Evolutionary conservation across 2,113 vertebrate genomes (phyloP), one percentile per base, ranked within the genome.

Genomic region (Drymodes brunneopygia): DNA sequence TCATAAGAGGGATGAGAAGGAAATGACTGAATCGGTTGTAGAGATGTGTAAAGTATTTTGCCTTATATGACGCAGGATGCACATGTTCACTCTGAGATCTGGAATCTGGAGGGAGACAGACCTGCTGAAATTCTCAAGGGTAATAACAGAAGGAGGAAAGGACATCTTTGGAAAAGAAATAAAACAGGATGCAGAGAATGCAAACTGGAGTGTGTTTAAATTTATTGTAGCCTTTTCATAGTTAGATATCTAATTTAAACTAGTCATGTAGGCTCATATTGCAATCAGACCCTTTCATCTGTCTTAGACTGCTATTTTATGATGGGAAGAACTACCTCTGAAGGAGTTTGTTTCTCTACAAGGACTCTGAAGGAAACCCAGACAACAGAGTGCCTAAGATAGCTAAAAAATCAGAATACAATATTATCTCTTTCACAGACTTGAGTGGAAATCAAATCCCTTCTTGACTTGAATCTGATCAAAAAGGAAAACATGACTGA

Each of bases 1-100:
- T 94, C 94, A 90, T 80, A 90, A 88, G 96, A 96, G 72, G 86
- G 86, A 90, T 24, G 1, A 94, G 92, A 96, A 96, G 96, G 95
- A 97, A 97, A 92, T 97, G 90, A 93, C 88, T 83, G 88, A 70
- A 96, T 81, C 8, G 8, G 75, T 73, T 77, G 72, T 73, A 93
- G 92, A 83, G 70, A 74, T 10, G 54, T 88, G 72, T 70, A 80
- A 90, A 92, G 73, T 50, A 51, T 65, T 92, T 90, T 92, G 66
- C 88, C 71, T 88, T 86, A 57, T 80, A 95, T 47, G 80, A 86
- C 66, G 82, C 95, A 96, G 95, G 94, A 96, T 94, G 94, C 91
- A 96, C 91, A 92, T 97, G 96, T 94, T 96, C 86, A 53, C 38
- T 73, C 58, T 58, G 36, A 93, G 79, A 93, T 93, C 82, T 95